Base-by-base conservation (phyloP, 2,888 invertebrate species). In the Drosophila imparisetae region DNA sequence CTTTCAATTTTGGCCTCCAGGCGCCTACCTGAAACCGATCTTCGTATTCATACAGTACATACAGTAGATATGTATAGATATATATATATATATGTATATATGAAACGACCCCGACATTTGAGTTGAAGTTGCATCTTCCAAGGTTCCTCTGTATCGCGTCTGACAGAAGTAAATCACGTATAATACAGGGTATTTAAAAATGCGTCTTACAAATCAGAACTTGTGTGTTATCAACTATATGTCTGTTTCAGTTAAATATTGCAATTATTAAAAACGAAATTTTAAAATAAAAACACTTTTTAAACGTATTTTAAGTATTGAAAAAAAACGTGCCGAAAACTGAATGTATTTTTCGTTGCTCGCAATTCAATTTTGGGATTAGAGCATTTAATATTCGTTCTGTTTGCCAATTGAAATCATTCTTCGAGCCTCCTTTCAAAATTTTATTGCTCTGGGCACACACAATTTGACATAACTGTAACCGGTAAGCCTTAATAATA, bases 1-100 rank as follows among this genome's bases (percentile, higher is more conserved):
- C 78, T 74, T 86, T 72, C 54, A 73, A 64, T 72, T 73, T 66
- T 57, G 64, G 70, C 86, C 83, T 71, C 62, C 38, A 62, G 81
- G 81, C 86, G 59, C 76, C 67, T 65, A 65, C 45, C 53, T 34
- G 34, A 52, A 52, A 27, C 21, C 54, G 49, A 60, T 70, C 54
- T 60, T 32, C 32, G 53, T 68, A 58, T 67, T 57, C 45, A 53
- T 45, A 59, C 15, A 53, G 29, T 50, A 49, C 29, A n/a, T 7
- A 21, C 8, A 11, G 18, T n/a, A 18, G 10, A 18, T 21, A 36
- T 15, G 36, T 13, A 45, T 13, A 45, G 4, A 21, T 18, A 18
- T 13, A 42, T 3, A 36, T 36, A 18, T 40, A 40, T n/a, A 45
- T 13, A 4, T 45, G 7, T 21, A 15, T 15, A 4, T 45, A 21